These are phyloP conservation scores for Drosophila insularis DNA, from an alignment of 1,140 invertebrate species.

Conservation along the genomic window DNA sequence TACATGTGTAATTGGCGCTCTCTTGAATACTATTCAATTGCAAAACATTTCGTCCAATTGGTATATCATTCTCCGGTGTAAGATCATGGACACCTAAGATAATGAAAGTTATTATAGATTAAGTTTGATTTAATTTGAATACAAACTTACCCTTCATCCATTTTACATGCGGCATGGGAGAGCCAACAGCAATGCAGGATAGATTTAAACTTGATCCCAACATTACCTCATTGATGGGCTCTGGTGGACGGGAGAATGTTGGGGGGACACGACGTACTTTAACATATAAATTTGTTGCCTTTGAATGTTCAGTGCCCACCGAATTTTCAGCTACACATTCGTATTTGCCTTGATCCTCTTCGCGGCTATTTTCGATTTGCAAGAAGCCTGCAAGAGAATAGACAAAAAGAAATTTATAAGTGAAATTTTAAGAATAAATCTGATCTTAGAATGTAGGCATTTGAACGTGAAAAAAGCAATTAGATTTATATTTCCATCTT, in stretches of 20 bases:
- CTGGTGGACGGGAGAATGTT: conserved; percentile 95
- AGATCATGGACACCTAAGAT: conserved; percentile 87
- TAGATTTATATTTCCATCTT: too few relatives aligned
- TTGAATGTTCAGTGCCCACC: conserved; percentile 96
- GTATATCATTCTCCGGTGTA: conserved; percentile 92
- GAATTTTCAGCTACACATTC: conserved; percentile 96
- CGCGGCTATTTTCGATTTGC: conserved; percentile 94
- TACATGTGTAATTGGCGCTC: conserved; percentile 98
- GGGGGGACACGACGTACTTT: conserved; percentile 97
- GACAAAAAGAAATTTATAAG: conserved; percentile 24
- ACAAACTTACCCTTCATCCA: conserved; percentile 90
- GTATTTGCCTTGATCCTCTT: conserved; percentile 95
- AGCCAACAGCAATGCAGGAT: conserved; percentile 97
- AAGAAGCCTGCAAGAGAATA: conserved; percentile 89
- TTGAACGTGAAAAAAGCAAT: too few relatives aligned
- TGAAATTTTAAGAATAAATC: too few relatives aligned
- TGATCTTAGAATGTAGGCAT: too few relatives aligned
- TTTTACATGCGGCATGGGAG: conserved; percentile 98
- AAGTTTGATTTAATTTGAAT: not conserved
- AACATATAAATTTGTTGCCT: conserved; percentile 94
- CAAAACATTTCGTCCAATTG: conserved; percentile 93
- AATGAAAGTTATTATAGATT: not conserved
- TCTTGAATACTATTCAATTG: conserved; percentile 93
- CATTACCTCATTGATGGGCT: conserved; percentile 92
- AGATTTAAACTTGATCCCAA: conserved; percentile 94